A percentile compares a stretch with the other conserved stretches of the same genome.
phyloP scores from a whole-genome alignment of 1,140 invertebrate genomes.

The Papilio polytes region DNA sequence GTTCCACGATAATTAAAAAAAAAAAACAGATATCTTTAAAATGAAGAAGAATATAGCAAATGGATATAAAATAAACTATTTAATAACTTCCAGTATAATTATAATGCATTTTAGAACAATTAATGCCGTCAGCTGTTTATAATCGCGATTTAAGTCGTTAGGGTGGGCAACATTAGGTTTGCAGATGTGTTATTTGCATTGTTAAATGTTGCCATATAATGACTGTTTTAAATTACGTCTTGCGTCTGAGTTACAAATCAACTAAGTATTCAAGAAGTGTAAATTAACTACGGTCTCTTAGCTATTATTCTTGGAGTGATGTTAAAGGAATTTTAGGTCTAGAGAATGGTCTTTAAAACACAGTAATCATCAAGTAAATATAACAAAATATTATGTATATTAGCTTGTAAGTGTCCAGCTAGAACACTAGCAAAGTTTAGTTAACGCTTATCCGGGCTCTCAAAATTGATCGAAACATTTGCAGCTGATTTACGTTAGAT shows the following conservation, averaged over 20 bases:
- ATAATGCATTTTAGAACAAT: slow-evolving; percentile 49
- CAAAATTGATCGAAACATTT: too few species aligned
- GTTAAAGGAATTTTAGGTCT: too few species aligned
- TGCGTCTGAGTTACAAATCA: background rate
- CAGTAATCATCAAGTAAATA: too few species aligned
- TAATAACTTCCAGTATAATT: slow-evolving; percentile 40
- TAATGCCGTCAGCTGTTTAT: slow-evolving; percentile 51
- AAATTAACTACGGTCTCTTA: background rate
- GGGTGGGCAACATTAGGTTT: slow-evolving; percentile 51
- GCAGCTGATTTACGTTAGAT: too few species aligned
- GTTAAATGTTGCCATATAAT: slow-evolving; percentile 14
- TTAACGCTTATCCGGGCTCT: too few species aligned
- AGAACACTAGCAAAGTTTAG: too few species aligned
- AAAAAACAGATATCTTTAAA: background rate
- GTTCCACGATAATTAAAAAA: too few species aligned
- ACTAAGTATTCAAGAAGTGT: background rate
- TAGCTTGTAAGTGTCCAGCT: too few species aligned
- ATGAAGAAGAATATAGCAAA: background rate
- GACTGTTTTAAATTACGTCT: slow-evolving; percentile 4
- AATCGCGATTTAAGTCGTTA: slow-evolving; percentile 53
- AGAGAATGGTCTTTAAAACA: too few species aligned
- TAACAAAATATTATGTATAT: too few species aligned
- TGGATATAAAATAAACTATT: slow-evolving; percentile 12
- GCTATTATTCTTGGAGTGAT: too few species aligned
- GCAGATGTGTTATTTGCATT: slow-evolving; percentile 46